Conservation (phyloP, 1,140 invertebrate species). For the Drosophila cardini region DNA sequence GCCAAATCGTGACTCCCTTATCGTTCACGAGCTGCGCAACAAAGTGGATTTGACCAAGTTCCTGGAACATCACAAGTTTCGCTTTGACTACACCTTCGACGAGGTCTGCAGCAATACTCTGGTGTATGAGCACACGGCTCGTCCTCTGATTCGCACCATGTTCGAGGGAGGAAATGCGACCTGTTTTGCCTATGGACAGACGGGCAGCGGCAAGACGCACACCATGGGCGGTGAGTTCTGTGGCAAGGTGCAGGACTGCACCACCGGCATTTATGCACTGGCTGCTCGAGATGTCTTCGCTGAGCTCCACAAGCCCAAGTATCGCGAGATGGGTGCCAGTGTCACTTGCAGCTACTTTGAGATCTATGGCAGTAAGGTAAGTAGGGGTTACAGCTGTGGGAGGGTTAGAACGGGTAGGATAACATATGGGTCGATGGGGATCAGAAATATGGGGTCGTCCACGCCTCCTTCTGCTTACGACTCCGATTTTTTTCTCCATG, state of each 20-base stretch:
- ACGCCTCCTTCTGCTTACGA: too few species aligned
- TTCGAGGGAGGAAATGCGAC: constrained; percentile 98
- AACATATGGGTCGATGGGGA: too few species aligned
- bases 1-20: constrained; percentile 95
- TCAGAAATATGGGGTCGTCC: too few species aligned
- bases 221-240: constrained; percentile 95
- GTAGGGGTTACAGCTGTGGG: not conserved
- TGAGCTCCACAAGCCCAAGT: constrained; percentile 90
- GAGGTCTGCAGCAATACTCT: constrained; percentile 97
- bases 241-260: constrained; percentile 92
- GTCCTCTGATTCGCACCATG: constrained; percentile 95
- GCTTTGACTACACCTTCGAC: constrained; percentile 99
- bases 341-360: constrained; percentile 97
- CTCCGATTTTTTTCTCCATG: too few species aligned
- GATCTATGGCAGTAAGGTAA: constrained; percentile 91
- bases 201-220: constrained; percentile 97
- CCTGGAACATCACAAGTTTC: constrained; percentile 98
- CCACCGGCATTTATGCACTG: constrained; percentile 94
- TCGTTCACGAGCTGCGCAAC: constrained; percentile 98
- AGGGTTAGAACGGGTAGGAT: too few species aligned
- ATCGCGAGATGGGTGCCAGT: constrained; percentile 89
- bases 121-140: constrained; percentile 97
- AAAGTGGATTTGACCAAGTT: constrained; percentile 99
- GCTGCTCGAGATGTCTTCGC: constrained; percentile 96
- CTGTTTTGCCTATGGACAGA: constrained; percentile 99